Base-by-base conservation (phyloP, 2,888 invertebrate species). In the Erebia palarica region DNA sequence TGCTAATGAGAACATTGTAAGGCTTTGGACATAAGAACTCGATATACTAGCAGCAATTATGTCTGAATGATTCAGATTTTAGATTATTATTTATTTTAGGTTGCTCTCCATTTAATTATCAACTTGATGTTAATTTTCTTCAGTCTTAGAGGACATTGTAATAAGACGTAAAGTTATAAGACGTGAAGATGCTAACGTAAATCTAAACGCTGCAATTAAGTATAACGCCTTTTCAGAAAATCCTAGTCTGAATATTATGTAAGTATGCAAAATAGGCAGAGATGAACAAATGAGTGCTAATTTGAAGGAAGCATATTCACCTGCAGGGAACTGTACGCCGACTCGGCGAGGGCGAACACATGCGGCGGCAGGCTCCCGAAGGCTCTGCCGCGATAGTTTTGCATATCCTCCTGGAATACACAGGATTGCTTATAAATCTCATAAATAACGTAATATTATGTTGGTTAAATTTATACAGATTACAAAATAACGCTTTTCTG, bases 311-410 rank as follows among this genome's bases (percentile, higher is more conserved):
- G 13, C 44, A 11, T 68, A 63, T 71, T 80, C 84, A 94, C 95
- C 91, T 95, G 95, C 70, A 97, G 91, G 16, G 96, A 96, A 73
- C 95, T 95, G 89, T 98, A 97, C 0, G 98, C 97, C 11, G 98
- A 97, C 90, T 98, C 98, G 1, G 98, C 97, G 78, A 98, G 91
- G 8, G 98, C 98, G 91, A 98, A 98, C 58, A 98, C 97, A 89
- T 98, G 98, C 0, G 98, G 98, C 79, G 97, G 96, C 82, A 97
- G 90, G 53, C 95, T 94, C 36, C 97, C 97, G 87, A 98, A 94
- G 83, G 98, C 97, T 85, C 96, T 95, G 60, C 96, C 96, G 81
- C 97, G 96, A 89, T 98, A 98, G 84, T 95, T 95, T 83, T 95
- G 95, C 84, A 98, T 97, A 85, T 96, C 95, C 78, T 96, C 96